A percentile compares a stretch with the other conserved stretches of the same genome.
phyloP scores from a whole-genome alignment of 2,888 invertebrate genomes.

The Amphipoea lucens region DNA sequence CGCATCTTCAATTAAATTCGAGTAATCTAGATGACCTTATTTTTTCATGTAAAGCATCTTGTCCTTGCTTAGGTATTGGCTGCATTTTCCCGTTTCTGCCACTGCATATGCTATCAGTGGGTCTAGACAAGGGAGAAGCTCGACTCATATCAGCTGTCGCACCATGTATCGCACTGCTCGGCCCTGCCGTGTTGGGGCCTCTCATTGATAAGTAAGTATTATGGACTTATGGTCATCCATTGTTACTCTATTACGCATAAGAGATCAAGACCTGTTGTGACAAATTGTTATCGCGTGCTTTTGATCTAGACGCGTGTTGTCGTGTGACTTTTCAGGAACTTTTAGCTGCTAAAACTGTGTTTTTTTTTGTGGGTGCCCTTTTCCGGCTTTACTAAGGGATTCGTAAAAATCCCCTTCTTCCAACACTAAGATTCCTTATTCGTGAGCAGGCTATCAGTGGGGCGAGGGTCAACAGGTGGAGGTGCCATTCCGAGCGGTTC shows the following conservation, averaged over 20 bases:
- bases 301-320: constrained; percentile 4
- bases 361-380: background rate
- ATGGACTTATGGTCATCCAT: constrained; percentile 43
- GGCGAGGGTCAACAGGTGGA: constrained; percentile 88
- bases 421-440: background rate
- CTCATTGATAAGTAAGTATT: constrained; percentile 93
- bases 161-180: constrained; percentile 94
- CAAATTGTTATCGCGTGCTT: constrained; percentile 13
- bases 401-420: background rate
- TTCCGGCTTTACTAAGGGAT: background rate
- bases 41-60: background rate
- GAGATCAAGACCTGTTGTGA: constrained; percentile 33
- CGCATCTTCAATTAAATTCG: constrained; percentile 30
- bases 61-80: constrained; percentile 92
- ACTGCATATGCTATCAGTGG: constrained; percentile 93
- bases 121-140: constrained; percentile 93
- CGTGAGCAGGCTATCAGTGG: constrained; percentile 83
- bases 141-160: constrained; percentile 94
- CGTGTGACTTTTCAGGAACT: background rate
- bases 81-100: constrained; percentile 95
- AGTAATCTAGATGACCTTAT: background rate
- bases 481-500: constrained; percentile 86
- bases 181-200: constrained; percentile 94
- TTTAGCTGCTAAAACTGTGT: background rate
- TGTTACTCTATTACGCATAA: constrained; percentile 28